Conservation (phyloP, 2,797 vertebrate species). For the Mastacembelus armatus region DNA sequence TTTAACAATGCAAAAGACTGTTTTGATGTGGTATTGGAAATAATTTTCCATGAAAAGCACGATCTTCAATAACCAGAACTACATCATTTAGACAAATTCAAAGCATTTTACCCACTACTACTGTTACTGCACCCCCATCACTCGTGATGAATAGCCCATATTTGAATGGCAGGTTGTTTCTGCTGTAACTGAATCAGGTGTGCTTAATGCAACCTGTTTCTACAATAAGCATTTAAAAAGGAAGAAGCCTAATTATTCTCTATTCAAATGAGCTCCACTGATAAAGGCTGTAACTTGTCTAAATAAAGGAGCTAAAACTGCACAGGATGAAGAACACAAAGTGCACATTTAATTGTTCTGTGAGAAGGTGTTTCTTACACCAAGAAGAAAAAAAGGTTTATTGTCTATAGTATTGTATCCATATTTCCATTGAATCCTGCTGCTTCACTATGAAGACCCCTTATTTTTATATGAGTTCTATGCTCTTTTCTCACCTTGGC, state of each 20-base stretch:
- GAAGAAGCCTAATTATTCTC: not conserved
- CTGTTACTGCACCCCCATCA: too few relatives aligned
- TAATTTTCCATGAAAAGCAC: not conserved
- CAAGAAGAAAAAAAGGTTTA: not conserved
- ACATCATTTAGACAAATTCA: not conserved
- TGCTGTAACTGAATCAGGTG: not conserved
- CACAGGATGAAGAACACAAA: not conserved
- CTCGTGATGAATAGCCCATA: not conserved
- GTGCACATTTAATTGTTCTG: not conserved
- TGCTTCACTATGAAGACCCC: not conserved
- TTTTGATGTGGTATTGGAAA: too few relatives aligned
- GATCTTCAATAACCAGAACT: not conserved
- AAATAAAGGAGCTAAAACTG: not conserved
- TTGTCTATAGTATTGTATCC: not conserved
- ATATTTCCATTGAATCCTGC: not conserved
- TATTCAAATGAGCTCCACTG: not conserved
- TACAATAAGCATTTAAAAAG: not conserved
- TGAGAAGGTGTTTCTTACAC: not conserved
- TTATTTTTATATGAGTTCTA: not conserved
- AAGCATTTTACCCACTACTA: not conserved
- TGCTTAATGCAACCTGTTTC: not conserved
- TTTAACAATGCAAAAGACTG: too few relatives aligned
- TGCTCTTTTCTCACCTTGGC: slow-evolving; percentile 28
- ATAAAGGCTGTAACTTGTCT: not conserved
- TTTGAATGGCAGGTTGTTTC: not conserved